Evolutionary conservation across 1,140 invertebrate genomes (phyloP).

Genomic region (Ephestia elutella): DNA sequence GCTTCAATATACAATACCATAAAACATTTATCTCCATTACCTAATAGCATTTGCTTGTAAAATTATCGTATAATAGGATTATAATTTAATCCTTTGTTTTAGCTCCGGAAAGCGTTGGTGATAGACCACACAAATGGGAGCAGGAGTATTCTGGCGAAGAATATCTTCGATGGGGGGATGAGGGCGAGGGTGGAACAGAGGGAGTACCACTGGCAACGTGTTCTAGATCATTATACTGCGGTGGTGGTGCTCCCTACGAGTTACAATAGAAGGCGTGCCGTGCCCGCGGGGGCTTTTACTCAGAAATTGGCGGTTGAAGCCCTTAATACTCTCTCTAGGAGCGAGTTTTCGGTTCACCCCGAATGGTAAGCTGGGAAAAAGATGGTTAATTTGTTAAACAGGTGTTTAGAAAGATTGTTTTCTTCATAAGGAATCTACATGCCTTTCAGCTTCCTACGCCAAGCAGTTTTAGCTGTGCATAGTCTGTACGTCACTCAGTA

Average conservation of each 20-base stretch:
- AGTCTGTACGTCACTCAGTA: too few species aligned
- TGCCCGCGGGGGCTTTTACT: slow-evolving; percentile 35
- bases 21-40: background rate
- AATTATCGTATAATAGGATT: background rate
- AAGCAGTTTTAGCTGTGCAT: too few species aligned
- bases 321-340: slow-evolving; percentile 33
- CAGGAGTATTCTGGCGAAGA: slow-evolving; percentile 42
- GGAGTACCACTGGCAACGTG: slow-evolving; percentile 55
- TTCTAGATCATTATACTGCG: slow-evolving; percentile 55
- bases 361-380: slow-evolving; percentile 42
- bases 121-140: slow-evolving; percentile 39
- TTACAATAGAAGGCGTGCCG: slow-evolving; percentile 31
- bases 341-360: slow-evolving; percentile 54
- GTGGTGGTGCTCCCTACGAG: slow-evolving; percentile 42
- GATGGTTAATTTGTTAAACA: background rate
- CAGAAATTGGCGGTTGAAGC: slow-evolving; percentile 48
- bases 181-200: slow-evolving; percentile 40
- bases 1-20: background rate
- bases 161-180: slow-evolving; percentile 51
- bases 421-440: too few species aligned
- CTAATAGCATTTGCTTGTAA: background rate
- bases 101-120: slow-evolving; percentile 49
- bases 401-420: too few species aligned
- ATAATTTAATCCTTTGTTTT: background rate
- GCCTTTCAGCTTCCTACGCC: too few species aligned